phyloP scores from a whole-genome alignment of 2,113 vertebrate genomes.

The Gobio gobio region DNA sequence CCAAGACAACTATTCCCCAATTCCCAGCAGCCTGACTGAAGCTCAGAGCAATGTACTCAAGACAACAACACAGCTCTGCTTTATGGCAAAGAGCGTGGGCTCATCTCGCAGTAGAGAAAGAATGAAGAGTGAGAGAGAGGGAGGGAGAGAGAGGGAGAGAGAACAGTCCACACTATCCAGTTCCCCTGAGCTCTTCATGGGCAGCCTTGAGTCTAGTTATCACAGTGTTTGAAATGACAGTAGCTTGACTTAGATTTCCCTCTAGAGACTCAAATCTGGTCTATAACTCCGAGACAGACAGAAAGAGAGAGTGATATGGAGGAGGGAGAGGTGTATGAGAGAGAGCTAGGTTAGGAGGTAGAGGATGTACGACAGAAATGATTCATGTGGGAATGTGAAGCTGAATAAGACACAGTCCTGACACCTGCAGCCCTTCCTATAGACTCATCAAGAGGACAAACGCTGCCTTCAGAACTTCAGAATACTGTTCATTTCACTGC shows the following conservation, averaged over 20 bases:
- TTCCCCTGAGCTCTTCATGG: slow-evolving; percentile 73
- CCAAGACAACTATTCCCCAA: slow-evolving; percentile 91
- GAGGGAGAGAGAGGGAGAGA: slow-evolving; percentile 67
- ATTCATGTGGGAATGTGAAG: slow-evolving; percentile 64
- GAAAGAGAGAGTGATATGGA: slow-evolving; percentile 15
- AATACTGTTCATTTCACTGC: neutral
- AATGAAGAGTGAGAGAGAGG: slow-evolving; percentile 75
- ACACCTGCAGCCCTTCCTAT: slow-evolving; percentile 74
- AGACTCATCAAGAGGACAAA: slow-evolving; percentile 9
- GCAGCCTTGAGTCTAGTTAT: slow-evolving; percentile 80
- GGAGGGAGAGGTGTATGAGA: neutral
- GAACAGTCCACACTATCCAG: slow-evolving; percentile 74
- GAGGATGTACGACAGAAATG: slow-evolving; percentile 35
- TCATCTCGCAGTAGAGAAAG: slow-evolving; percentile 67
- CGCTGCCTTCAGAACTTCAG: neutral
- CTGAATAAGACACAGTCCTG: slow-evolving; percentile 73
- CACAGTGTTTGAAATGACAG: slow-evolving; percentile 83
- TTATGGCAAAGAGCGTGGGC: slow-evolving; percentile 28
- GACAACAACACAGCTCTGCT: slow-evolving; percentile 69
- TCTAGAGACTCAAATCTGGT: slow-evolving; percentile 74
- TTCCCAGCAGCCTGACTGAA: slow-evolving; percentile 83
- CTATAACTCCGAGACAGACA: slow-evolving; percentile 65
- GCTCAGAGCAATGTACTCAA: slow-evolving; percentile 77
- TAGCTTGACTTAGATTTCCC: slow-evolving; percentile 81
- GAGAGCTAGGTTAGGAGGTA: slow-evolving; percentile 2